Base-by-base conservation (phyloP, 2,888 invertebrate species). In the Pachymerium ferrugineum region DNA sequence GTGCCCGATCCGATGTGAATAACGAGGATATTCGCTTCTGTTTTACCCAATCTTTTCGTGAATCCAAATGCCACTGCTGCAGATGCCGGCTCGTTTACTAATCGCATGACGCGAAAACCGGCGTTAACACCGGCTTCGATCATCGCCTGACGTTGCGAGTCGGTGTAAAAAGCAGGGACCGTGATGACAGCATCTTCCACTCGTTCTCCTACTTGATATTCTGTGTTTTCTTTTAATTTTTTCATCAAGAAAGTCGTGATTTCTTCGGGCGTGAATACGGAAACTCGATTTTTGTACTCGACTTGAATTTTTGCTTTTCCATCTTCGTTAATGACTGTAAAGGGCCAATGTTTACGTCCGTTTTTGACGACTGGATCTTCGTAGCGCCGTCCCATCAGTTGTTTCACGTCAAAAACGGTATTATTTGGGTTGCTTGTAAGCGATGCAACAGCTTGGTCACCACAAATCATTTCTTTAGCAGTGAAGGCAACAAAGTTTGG, bases 211-310 rank as follows among this genome's bases (percentile, higher is more conserved):
- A 97, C 87, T 82, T 97, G 97, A 19, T 94, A 94, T 83, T 97
- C 97, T 38, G 97, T 97, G 4, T 94, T 95, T 85, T 97, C 96
- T 87, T 94, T 97, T 97, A 98, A 97, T 84, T 98, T 97, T 30
- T 88, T 89, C 75, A 98, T 87, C 47, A 99, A 97, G 98, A 99
- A 99, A 76, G 98, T 97, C 19, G 97, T 97, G 79, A 99, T 93
- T 86, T 99, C 98, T 84, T 99, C 98, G 12, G 99, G 97, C 0
- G 97, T 92, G 83, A 99, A 99, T 35, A 91, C 86, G 82, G 95
- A 97, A 10, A 14, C 8, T 33, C 14, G 10, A 14, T 22, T 35
- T n/a, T 19, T 38, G 38, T 16, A 71, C 16, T 33, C 28, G 8
- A 71, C 38, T 22, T 71, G 10, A 14, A 71, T 71, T 22, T 38